These are phyloP conservation scores for Metellina segmentata DNA, from an alignment of 2,888 invertebrate species.

Conservation along the genomic window DNA sequence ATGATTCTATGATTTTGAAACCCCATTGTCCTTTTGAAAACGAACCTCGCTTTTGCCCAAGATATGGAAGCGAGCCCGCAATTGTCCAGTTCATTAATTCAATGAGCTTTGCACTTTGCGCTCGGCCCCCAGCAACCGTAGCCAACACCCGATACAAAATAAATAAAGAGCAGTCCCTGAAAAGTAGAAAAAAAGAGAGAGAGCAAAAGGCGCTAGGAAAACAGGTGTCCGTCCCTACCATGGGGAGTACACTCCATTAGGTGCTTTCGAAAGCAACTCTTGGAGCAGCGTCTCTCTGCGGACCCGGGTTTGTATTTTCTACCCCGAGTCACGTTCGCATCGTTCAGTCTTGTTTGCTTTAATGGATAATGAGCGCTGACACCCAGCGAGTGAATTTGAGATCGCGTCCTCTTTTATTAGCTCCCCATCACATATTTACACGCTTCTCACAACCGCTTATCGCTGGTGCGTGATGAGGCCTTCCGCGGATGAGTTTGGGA, in stretches of 20 bases:
- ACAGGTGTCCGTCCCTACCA: constrained; percentile 62
- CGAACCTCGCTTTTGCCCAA: too few species aligned
- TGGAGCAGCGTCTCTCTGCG: not conserved
- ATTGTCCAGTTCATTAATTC: not conserved
- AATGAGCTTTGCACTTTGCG: not conserved
- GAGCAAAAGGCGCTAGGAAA: constrained; percentile 5
- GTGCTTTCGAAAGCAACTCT: constrained; percentile 16
- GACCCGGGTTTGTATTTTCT: too few species aligned
- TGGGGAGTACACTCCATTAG: constrained; percentile 51
- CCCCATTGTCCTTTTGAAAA: too few species aligned
- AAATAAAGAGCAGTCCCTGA: constrained; percentile 29
- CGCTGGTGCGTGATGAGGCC: constrained; percentile 20
- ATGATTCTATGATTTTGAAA: too few species aligned
- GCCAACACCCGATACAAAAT: not conserved
- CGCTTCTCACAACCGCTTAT: not conserved
- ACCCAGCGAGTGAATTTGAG: constrained; percentile 29
- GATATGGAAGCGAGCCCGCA: too few species aligned
- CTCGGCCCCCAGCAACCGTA: not conserved
- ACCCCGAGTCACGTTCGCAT: constrained; percentile 42
- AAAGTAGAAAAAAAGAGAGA: not conserved
- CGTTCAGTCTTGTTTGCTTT: constrained; percentile 55
- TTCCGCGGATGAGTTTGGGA: not conserved
- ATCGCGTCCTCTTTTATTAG: not conserved
- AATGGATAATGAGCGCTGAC: constrained; percentile 65
- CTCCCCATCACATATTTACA: constrained; percentile 28